These are phyloP conservation scores for Anarhynchus alexandrinus DNA, from an alignment of 2,113 vertebrate genomes.

Conservation along the genomic window DNA sequence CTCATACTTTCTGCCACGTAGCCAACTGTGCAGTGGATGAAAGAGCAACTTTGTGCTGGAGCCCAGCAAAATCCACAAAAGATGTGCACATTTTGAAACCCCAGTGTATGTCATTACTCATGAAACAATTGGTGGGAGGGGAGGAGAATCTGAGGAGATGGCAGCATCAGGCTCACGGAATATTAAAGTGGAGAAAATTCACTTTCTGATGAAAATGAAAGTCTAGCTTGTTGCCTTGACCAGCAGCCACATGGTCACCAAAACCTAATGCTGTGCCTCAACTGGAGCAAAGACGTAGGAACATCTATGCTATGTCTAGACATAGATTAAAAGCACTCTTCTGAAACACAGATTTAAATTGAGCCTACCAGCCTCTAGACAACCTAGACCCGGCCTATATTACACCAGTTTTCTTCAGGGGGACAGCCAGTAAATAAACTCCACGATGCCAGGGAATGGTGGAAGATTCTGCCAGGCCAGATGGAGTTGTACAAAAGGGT, in stretches of 20 bases:
- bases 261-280: not conserved
- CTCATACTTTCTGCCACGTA: fast-evolving
- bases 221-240: not conserved
- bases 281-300: fast-evolving
- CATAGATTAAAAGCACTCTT: not conserved
- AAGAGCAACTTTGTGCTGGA: not conserved
- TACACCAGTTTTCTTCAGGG: not conserved
- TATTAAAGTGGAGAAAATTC: not conserved
- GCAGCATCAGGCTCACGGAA: not conserved
- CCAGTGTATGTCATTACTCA: not conserved
- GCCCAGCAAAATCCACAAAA: not conserved
- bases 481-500: not conserved
- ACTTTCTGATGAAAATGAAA: not conserved
- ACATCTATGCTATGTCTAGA: fast-evolving
- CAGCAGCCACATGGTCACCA: not conserved
- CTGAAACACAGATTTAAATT: not conserved
- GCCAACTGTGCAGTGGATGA: not conserved
- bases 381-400: not conserved
- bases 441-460: not conserved
- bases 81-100: not conserved
- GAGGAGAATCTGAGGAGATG: not conserved
- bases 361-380: not conserved
- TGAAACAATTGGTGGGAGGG: not conserved
- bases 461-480: not conserved
- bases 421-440: not conserved